phyloP scores from a whole-genome alignment of 2,888 invertebrate genomes.

The Mythimna loreyi region DNA sequence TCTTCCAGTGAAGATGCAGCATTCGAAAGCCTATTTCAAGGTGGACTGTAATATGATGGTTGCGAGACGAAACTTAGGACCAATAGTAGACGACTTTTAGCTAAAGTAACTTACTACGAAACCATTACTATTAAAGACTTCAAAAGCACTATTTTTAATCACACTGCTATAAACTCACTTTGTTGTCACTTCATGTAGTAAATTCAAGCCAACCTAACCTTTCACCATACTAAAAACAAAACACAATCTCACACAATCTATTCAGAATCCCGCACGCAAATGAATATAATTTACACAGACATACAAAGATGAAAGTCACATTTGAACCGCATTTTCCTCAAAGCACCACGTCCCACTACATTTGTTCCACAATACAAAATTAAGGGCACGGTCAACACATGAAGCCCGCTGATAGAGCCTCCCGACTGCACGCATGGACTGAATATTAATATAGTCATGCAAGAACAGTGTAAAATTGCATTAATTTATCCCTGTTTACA shows the following conservation, averaged over 20 bases:
- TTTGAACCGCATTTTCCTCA: slow-evolving; percentile 41
- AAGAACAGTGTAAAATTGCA: slow-evolving; percentile 64
- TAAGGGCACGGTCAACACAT: slow-evolving; percentile 57
- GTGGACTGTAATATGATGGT: no score
- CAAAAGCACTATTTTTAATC: no score
- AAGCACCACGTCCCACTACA: slow-evolving; percentile 40
- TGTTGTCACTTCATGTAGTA: not conserved
- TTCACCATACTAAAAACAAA: not conserved
- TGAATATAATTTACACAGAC: slow-evolving; percentile 36
- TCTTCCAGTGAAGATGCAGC: no score
- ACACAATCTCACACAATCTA: slow-evolving; percentile 4
- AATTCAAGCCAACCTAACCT: not conserved
- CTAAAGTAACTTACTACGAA: no score
- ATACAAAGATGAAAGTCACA: slow-evolving; percentile 31
- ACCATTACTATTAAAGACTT: no score
- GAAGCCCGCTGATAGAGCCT: slow-evolving; percentile 52
- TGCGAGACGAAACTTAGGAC: no score
- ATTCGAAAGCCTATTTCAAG: no score
- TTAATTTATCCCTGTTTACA: slow-evolving; percentile 63
- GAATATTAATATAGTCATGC: slow-evolving; percentile 61
- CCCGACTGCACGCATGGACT: slow-evolving; percentile 48
- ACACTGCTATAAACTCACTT: not conserved
- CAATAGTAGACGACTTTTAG: no score
- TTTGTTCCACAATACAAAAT: slow-evolving; percentile 60
- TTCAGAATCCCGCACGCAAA: slow-evolving; percentile 21